Conservation (phyloP, 1,140 invertebrate genomes). For the Eurosta solidaginis region DNA sequence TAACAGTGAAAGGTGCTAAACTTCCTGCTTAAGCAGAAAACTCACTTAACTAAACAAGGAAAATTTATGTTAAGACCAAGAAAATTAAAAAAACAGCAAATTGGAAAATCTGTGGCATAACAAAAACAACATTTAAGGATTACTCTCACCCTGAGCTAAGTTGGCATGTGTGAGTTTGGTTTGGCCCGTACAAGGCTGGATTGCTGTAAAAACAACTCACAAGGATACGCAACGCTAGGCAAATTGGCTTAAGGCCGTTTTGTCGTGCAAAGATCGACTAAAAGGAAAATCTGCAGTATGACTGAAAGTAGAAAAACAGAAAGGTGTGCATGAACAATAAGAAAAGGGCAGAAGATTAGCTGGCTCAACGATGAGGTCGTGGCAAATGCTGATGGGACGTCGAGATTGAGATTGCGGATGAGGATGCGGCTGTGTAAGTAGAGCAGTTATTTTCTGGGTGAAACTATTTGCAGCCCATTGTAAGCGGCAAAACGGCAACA, state of each 20-base stretch:
- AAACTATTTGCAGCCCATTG: constrained; percentile 31
- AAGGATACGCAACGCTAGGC: background rate
- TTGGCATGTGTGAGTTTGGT: background rate
- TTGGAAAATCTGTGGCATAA: constrained; percentile 19
- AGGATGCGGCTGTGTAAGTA: background rate
- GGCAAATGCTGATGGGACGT: background rate
- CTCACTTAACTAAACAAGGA: background rate
- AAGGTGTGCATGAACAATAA: constrained; percentile 29
- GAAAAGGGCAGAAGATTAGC: constrained; percentile 29
- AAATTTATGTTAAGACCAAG: background rate
- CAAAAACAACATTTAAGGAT: constrained; percentile 32
- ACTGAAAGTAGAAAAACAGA: background rate
- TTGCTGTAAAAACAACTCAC: background rate
- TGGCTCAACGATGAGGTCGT: background rate
- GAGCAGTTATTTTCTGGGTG: constrained; percentile 32
- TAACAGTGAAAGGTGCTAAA: background rate
- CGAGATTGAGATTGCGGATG: background rate
- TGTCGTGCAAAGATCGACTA: background rate
- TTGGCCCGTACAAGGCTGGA: background rate
- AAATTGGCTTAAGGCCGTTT: constrained; percentile 28
- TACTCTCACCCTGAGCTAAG: constrained; percentile 11
- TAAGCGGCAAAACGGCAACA: constrained; percentile 34
- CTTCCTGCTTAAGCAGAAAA: background rate
- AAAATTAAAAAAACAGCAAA: background rate
- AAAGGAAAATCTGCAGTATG: background rate